Evolutionary conservation across 2,797 vertebrate genomes (phyloP), one percentile per base, ranked within the genome.

Genomic region (Naso thynnoides): DNA sequence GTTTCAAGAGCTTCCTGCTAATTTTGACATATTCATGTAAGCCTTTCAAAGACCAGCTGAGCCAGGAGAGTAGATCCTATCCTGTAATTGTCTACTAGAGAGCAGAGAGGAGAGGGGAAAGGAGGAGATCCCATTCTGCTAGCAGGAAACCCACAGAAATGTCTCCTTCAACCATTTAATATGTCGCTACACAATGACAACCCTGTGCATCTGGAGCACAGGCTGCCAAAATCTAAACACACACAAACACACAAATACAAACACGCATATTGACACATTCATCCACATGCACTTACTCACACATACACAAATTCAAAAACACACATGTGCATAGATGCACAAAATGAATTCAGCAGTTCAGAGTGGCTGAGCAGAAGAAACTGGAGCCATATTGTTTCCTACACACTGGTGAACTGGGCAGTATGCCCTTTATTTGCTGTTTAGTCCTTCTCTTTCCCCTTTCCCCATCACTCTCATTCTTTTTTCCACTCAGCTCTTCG

Each of bases 101-200:
- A 90, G 91, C 78, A 83, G 82, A 73, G 86, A 85, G 82, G 72
- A 89, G 76, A 67, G 90, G 71, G 70, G 75, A 87, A 93, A 83
- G 81, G 65, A 86, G 87, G 90, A 87, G 89, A 90, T 86, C 86
- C 89, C 94, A 89, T 90, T 89, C 90, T 89, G 94, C 94, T 93
- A 93, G 94, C 95, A 96, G 95, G 93, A 96, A 96, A 93, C 84
- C 85, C 89, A 86, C 88, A 92, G 92, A 93, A 93, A 92, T 91
- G 89, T 94, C 94, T 93, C 92, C 88, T 93, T 93, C 95, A 94
- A 91, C 93, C 92, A 95, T 96, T 95, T 95, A 94, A 93, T 92
- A 92, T 93, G 92, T 86, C 73, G 62, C 93, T 93, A 93, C 92
- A 91, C 91, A 94, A 94, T 94, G 95, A 95, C 91, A 93, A 92